These are phyloP conservation scores for Anhinga rufa DNA, from an alignment of 2,113 vertebrate species.

Conservation along the genomic window DNA sequence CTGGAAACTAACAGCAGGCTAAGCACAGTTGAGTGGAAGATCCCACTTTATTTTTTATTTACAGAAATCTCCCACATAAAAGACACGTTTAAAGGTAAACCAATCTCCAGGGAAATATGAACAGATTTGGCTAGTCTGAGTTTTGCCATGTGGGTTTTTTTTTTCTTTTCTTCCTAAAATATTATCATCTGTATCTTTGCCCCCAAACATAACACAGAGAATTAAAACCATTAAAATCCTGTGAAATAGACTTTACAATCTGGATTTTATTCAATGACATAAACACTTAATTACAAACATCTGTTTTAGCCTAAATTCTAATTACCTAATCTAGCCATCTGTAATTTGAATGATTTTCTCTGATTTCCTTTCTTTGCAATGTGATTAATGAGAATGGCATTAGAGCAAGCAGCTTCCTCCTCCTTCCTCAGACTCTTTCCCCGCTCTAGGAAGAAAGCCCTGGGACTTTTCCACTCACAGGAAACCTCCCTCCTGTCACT, in stretches of 20 bases:
- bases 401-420: conserved; percentile 30
- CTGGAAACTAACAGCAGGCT: neutral
- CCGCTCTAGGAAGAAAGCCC: neutral
- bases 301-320: conserved; percentile 78
- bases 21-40: neutral
- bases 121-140: neutral
- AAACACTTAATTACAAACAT: conserved; percentile 82
- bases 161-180: neutral
- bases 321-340: conserved; percentile 79
- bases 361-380: conserved; percentile 70
- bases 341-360: conserved; percentile 76
- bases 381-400: conserved; percentile 66
- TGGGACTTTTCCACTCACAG: neutral
- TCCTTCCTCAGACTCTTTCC: neutral
- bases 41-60: neutral
- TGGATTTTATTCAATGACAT: conserved; percentile 75
- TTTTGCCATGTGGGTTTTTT: neutral
- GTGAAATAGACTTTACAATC: conserved; percentile 67
- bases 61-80: neutral
- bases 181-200: conserved; percentile 34
- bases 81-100: neutral
- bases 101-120: neutral
- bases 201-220: conserved; percentile 33
- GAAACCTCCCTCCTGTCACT: conserved; percentile 46
- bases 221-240: conserved; percentile 51